A percentile compares a stretch with the other conserved stretches of the same genome.
These are phyloP conservation scores for Poecilia picta DNA, from an alignment of 2,797 vertebrate species.

Conservation along the genomic window DNA sequence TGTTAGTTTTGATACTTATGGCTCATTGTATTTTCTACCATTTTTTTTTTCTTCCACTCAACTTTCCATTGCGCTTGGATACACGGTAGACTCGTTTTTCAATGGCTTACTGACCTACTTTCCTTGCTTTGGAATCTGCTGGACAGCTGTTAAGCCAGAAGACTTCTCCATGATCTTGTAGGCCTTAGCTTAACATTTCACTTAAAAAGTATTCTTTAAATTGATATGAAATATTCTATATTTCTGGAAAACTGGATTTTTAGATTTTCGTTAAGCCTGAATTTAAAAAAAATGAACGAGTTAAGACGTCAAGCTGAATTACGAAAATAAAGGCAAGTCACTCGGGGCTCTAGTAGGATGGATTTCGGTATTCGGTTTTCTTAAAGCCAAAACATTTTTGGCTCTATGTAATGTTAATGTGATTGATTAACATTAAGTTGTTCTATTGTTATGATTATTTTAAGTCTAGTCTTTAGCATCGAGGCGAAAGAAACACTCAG, in stretches of 20 bases:
- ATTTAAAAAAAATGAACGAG: background rate
- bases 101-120: background rate
- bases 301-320: too few relatives aligned
- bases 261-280: background rate
- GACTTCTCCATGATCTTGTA: background rate
- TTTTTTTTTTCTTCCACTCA: background rate
- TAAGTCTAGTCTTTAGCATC: background rate
- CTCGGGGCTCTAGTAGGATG: too few relatives aligned
- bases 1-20: background rate
- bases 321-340: too few relatives aligned
- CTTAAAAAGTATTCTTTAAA: background rate
- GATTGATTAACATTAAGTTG: background rate
- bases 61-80: background rate
- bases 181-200: background rate
- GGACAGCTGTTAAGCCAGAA: background rate
- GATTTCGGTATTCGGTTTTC: background rate
- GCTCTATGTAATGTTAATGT: background rate
- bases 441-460: background rate
- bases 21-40: background rate
- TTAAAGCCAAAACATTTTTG: background rate
- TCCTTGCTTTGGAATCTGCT: background rate
- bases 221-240: background rate
- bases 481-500: background rate
- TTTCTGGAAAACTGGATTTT: background rate
- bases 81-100: background rate